Conservation (phyloP, 2,113 vertebrate genomes). For the Paraplagusia blochii region DNA sequence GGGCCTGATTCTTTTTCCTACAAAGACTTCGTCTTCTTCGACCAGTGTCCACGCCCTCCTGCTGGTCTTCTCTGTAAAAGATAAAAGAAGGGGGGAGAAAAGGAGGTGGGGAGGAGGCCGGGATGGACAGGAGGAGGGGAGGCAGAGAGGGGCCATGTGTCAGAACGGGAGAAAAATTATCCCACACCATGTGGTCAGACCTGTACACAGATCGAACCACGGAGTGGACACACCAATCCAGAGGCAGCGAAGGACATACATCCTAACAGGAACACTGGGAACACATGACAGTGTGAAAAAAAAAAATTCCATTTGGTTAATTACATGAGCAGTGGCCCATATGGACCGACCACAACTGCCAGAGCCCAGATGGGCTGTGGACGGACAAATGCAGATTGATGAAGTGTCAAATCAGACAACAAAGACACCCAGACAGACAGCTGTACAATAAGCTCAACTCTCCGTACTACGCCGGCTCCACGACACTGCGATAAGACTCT, state of each 20-base stretch:
- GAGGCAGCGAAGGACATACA: conserved; percentile 13
- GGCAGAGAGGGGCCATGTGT: conserved; percentile 60
- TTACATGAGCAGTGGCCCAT: conserved; percentile 48
- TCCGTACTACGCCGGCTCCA: conserved; percentile 19
- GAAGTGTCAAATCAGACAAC: conserved; percentile 44
- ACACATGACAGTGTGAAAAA: conserved; percentile 8
- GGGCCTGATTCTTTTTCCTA: conserved; percentile 26
- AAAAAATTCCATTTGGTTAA: conserved; percentile 38
- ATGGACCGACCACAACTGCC: conserved; percentile 44
- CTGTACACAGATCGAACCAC: conserved; percentile 32
- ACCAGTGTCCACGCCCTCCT: conserved; percentile 65
- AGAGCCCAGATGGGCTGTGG: conserved; percentile 45
- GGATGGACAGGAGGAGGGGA: conserved; percentile 37
- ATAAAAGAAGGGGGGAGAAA: conserved; percentile 37
- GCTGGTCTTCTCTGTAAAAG: conserved; percentile 59
- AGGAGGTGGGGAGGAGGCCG: neutral
- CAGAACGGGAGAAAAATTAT: conserved; percentile 61
- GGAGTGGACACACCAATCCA: conserved; percentile 32
- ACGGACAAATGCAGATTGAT: conserved; percentile 42
- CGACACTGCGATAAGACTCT: conserved; percentile 44
- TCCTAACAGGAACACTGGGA: conserved; percentile 6
- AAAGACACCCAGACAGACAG: conserved; percentile 23
- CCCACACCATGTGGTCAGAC: conserved; percentile 62
- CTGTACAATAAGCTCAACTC: conserved; percentile 17
- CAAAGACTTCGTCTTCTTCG: conserved; percentile 14